These are phyloP conservation scores for Plebejus melissa DNA, from an alignment of 2,888 invertebrate species.

Conservation along the genomic window DNA sequence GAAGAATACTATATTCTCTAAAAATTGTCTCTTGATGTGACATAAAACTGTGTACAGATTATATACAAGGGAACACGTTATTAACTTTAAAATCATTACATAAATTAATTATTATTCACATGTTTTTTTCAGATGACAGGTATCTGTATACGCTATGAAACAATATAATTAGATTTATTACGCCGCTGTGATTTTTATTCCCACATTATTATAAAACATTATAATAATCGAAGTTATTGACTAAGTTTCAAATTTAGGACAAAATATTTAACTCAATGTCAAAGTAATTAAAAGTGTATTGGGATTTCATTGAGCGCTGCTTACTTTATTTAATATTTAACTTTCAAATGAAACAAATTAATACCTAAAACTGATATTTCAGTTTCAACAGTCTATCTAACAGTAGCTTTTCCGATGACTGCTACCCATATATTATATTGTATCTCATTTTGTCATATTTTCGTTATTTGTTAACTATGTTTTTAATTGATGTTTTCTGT, in stretches of 20 bases:
- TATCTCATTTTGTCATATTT: no score
- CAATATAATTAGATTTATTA: background rate
- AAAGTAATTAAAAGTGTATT: background rate
- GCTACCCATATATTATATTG: no score
- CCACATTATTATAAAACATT: background rate
- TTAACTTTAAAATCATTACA: background rate
- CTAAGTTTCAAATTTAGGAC: background rate
- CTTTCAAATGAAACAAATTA: background rate
- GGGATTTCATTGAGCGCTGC: background rate
- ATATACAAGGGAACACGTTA: slow-evolving; percentile 1
- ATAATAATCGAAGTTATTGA: background rate
- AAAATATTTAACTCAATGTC: background rate
- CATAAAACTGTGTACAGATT: background rate
- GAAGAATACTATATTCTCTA: no score
- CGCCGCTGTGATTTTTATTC: background rate
- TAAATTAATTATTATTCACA: background rate
- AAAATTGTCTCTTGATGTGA: background rate
- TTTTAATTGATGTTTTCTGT: no score
- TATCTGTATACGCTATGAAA: background rate
- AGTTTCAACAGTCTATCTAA: no score
- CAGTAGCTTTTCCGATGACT: no score
- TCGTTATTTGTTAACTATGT: no score
- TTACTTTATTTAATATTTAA: background rate
- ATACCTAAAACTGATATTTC: background rate
- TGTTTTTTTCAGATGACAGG: background rate